Percentiles rank a stretch among this genome's conserved stretches.
Conservation (phyloP, 2,888 invertebrate species). For the Cheilosia vernalis region DNA sequence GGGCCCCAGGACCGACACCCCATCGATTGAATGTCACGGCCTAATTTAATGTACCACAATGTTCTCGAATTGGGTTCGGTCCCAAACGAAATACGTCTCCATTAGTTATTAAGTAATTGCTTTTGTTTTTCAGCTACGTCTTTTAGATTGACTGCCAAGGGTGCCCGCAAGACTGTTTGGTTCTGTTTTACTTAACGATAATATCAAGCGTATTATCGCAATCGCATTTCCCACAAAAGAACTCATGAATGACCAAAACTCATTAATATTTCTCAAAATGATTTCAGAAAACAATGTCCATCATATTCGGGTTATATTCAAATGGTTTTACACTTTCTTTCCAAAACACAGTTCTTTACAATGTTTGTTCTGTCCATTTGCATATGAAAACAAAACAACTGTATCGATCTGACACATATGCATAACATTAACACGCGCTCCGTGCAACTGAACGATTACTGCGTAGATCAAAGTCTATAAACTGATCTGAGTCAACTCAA, state of each 20-base stretch:
- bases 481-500: slow-evolving; percentile 48
- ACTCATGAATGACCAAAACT: too few relatives aligned
- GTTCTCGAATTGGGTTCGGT: too few relatives aligned
- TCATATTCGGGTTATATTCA: neutral
- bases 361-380: slow-evolving; percentile 8
- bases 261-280: too few relatives aligned
- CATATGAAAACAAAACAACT: slow-evolving; percentile 12
- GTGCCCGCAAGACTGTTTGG: too few relatives aligned
- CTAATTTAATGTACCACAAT: too few relatives aligned
- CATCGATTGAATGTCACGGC: too few relatives aligned
- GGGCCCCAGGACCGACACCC: too few relatives aligned
- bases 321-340: slow-evolving; percentile 15
- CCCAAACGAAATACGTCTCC: too few relatives aligned
- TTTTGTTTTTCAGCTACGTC: neutral
- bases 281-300: neutral
- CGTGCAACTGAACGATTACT: slow-evolving; percentile 19
- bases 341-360: slow-evolving; percentile 9
- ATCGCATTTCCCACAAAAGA: too few relatives aligned
- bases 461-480: slow-evolving; percentile 55
- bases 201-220: too few relatives aligned
- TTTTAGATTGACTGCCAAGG: too few relatives aligned
- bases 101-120: neutral
- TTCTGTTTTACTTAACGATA: too few relatives aligned
- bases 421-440: slow-evolving; percentile 48
- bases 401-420: slow-evolving; percentile 55